These are phyloP conservation scores for Oreotrochilus melanogaster DNA, from an alignment of 2,113 vertebrate species.

Conservation along the genomic window DNA sequence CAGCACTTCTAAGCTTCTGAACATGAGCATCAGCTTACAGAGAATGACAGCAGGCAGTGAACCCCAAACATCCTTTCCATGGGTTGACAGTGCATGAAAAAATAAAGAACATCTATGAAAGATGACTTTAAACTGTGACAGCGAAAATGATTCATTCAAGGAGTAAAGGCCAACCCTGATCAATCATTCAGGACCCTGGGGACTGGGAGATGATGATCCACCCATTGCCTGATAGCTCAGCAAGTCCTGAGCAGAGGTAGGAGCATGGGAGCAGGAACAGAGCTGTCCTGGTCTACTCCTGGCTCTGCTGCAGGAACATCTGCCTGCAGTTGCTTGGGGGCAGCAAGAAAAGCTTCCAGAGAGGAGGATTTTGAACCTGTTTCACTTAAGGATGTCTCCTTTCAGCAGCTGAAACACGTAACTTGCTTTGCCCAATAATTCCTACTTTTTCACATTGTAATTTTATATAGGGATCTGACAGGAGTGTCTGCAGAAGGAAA, in stretches of 20 bases:
- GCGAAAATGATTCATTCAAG: background rate
- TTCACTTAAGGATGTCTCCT: background rate
- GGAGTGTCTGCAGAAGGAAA: background rate
- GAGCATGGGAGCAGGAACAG: accelerated
- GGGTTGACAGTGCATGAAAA: background rate
- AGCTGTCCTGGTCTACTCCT: background rate
- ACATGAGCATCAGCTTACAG: background rate
- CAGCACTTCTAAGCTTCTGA: background rate
- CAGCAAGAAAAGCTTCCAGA: background rate
- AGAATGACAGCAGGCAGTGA: accelerated
- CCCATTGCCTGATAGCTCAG: accelerated
- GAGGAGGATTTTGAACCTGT: background rate
- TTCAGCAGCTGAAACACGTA: background rate
- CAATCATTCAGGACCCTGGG: background rate
- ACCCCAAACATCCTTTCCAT: background rate
- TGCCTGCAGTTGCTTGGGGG: background rate
- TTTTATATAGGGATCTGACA: background rate
- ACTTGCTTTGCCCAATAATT: accelerated
- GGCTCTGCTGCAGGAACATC: background rate
- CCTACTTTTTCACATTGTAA: background rate
- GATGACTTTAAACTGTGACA: background rate
- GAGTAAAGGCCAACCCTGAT: background rate
- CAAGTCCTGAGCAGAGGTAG: background rate
- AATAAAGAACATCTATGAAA: background rate
- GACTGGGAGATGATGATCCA: accelerated